Base-by-base conservation (phyloP, 2,797 vertebrate species). In the Phyllotis vaccarum region DNA sequence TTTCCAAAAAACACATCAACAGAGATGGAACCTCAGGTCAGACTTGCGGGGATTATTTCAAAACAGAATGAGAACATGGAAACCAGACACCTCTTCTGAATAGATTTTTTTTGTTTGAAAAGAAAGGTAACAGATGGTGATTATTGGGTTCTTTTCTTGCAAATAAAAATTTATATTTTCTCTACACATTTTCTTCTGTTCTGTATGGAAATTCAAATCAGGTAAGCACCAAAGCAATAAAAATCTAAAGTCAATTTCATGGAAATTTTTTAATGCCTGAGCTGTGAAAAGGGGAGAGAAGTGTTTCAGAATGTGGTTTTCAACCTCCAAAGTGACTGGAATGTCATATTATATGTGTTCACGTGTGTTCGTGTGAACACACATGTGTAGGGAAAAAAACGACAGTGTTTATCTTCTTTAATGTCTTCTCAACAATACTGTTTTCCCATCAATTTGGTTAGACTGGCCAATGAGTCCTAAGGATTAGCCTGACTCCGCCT, bases 191-290 rank as follows among this genome's bases (percentile, higher is more conserved):
- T 46, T 54, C 46, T 81, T 37, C 16, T 74, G 16, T n/a, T n/a
- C 5, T 76, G 31, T 54, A 46, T 93, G n/a, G 43, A 92, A 92
- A 83, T 58, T 76, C 3, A 88, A 91, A 92, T 54, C 43, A 78
- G 75, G 75, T 72, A 89, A 89, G 62, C 52, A 49, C 40, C 34
- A 64, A 93, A 82, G 40, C 43, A 90, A 78, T 66, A 78, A 79
- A 19, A 90, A 74, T 37, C 70, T 83, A 60, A 89, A 76, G 49
- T 94, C 43, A 89, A 64, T 90, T 92, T 92, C 78, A 75, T 60
- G 90, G 89, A 88, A 66, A 0, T 74, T 91, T 78, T 66, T 21
- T 85, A 92, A 88, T 79, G 56, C 68, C 12, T 82, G 54, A 90
- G 14, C 78, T 68, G 19, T 34, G 58, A 58, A 91, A 82, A 80